phyloP scores from a whole-genome alignment of 2,888 invertebrate genomes.

The Volucella zonaria region DNA sequence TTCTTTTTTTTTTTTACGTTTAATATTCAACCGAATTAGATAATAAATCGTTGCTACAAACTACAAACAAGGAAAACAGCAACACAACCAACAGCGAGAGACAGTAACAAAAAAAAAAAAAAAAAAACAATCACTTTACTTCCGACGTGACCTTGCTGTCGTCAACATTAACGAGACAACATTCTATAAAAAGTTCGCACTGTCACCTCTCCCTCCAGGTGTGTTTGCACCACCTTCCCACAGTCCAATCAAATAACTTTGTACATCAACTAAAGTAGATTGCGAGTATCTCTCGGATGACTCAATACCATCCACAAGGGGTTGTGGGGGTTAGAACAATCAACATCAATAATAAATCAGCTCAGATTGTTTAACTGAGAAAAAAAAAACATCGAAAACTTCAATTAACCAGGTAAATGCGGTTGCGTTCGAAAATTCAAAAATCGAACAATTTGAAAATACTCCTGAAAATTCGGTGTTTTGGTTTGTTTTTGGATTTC shows the following conservation, averaged over 20 bases:
- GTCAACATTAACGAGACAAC: conserved; percentile 52
- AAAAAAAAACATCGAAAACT: conserved; percentile 3
- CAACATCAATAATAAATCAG: conserved; percentile 12
- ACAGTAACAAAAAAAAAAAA: background rate
- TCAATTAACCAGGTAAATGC: conserved; percentile 23
- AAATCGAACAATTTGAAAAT: background rate
- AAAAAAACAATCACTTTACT: conserved; percentile 33
- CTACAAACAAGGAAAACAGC: conserved; percentile 33
- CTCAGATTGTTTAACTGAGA: conserved; percentile 7
- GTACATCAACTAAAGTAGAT: conserved; percentile 14
- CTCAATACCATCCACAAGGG: conserved; percentile 20
- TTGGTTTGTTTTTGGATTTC: conserved; percentile 4
- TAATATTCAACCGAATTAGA: conserved; percentile 27
- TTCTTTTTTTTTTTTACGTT: background rate
- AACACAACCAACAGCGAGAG: no score
- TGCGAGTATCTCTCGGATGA: conserved; percentile 14
- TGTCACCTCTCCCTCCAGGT: background rate
- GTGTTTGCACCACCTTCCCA: background rate
- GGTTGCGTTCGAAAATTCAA: background rate
- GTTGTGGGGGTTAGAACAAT: background rate
- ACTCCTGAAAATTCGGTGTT: background rate
- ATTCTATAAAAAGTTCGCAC: conserved; percentile 40
- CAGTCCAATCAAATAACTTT: background rate
- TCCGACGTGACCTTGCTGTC: conserved; percentile 62
- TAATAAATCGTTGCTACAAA: conserved; percentile 42